Evolutionary conservation across 2,888 invertebrate genomes (phyloP), one percentile per base, ranked within the genome.

Genomic region (Ornithoptera priamus): DNA sequence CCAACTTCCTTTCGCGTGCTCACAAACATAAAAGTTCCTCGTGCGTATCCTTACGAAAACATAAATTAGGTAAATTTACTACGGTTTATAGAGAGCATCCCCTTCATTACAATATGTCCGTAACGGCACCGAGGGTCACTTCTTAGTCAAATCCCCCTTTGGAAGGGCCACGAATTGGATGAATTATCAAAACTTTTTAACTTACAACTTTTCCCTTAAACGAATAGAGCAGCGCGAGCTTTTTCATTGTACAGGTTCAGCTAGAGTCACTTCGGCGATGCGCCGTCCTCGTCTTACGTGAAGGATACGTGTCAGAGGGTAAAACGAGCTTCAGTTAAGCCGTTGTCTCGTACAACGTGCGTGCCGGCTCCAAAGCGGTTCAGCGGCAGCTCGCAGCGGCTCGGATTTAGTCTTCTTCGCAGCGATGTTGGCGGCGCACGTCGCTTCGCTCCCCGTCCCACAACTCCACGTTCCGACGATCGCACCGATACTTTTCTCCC

Each of bases 151-250:
- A 85, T 85, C 88, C 88, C 89, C 86, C 81, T 81, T 83, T 83
- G 82, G 80, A 86, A 81, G 83, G 82, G 83, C 81, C 82, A 75
- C 79, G 81, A 81, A 84, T 87, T 87, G 86, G 81, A 85, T 77
- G 85, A 90, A 92, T 92, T 89, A 90, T 91, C 86, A 85, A 90
- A 92, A 92, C 83, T 92, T 92, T 90, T 89, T 86, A 90, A 92
- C 87, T 90, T 88, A 85, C 83, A 91, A 91, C 88, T 91, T 91
- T 89, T 87, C 82, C 30, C 84, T 83, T 82, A 83, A 87, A 84
- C 83, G 87, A 84, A 82, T 82, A 79, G 79, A 80, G 81, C 77
- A 78, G 53, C 8, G 83, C 81, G 80, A 81, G 84, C 80, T 83
- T 86, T 85, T 86, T 86, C 82, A 82, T 86, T 83, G 84, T 79